phyloP scores from a whole-genome alignment of 2,113 vertebrate species.

The Percopsis transmontana region DNA sequence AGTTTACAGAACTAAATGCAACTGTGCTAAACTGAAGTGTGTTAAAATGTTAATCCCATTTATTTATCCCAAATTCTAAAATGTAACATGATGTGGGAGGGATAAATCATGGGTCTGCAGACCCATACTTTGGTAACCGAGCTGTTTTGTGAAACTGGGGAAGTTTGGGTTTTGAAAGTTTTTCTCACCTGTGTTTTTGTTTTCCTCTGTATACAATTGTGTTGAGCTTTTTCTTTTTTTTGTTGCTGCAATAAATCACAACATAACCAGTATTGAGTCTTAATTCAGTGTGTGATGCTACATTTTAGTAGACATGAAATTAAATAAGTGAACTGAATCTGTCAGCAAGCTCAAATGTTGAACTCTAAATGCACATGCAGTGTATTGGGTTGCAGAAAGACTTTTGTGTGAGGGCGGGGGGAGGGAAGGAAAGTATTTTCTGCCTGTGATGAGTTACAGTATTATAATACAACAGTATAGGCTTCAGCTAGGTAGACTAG shows the following conservation, averaged over 20 bases:
- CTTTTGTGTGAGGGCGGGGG: no score
- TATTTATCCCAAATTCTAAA: no score
- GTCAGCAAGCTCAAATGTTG: neutral
- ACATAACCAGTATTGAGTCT: neutral
- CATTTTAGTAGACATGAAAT: neutral
- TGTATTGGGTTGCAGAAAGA: no score
- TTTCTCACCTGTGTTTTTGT: neutral
- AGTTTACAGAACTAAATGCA: neutral
- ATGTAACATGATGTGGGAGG: no score
- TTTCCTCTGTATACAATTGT: conserved; percentile 35
- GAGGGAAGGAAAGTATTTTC: no score
- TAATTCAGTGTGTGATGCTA: neutral
- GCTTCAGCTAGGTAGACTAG: no score
- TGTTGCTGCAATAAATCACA: conserved; percentile 64
- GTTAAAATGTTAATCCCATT: no score
- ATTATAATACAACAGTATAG: no score
- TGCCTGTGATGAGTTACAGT: no score
- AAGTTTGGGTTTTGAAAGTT: neutral
- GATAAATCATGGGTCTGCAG: no score
- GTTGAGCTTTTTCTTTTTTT: conserved; percentile 10
- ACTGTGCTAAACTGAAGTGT: neutral
- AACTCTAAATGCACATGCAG: no score
- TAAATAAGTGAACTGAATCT: neutral
- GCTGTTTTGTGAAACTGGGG: neutral
- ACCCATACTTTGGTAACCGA: no score